These are phyloP conservation scores for Falco novaeseelandiae DNA, from an alignment of 2,797 vertebrate genomes.

Conservation along the genomic window DNA sequence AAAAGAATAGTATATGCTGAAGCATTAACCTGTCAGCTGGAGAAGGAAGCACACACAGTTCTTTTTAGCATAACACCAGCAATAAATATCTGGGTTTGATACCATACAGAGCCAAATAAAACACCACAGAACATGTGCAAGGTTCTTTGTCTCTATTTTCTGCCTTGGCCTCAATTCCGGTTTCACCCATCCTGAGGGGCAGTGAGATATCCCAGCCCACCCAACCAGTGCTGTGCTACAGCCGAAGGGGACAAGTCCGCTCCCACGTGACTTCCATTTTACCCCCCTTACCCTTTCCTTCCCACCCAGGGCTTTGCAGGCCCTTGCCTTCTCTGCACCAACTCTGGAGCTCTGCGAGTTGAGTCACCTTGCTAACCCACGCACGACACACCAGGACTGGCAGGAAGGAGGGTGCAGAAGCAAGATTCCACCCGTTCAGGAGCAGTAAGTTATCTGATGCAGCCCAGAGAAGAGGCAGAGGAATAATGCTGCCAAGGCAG, in stretches of 20 bases:
- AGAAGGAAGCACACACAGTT: background rate
- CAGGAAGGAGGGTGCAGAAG: background rate
- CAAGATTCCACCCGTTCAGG: background rate
- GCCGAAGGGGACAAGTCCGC: background rate
- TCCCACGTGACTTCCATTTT: background rate
- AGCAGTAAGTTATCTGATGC: background rate
- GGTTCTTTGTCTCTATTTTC: background rate
- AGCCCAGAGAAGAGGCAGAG: background rate
- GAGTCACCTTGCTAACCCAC: background rate
- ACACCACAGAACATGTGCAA: background rate
- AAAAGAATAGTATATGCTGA: background rate
- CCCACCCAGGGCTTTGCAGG: background rate
- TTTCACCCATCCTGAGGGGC: background rate
- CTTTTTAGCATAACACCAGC: background rate
- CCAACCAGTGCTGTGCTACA: background rate
- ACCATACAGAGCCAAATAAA: conserved; percentile 18
- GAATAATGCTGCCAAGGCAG: background rate
- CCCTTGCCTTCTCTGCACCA: background rate
- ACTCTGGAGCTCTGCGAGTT: background rate
- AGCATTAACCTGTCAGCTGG: background rate
- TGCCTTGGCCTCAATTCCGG: accelerated
- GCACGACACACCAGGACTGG: background rate
- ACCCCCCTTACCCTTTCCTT: background rate
- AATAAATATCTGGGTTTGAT: background rate
- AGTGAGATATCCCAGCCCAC: background rate